Evolutionary conservation across 2,797 vertebrate genomes (phyloP), one percentile per base, ranked within the genome.

Genomic region (Gorsachius magnificus): DNA sequence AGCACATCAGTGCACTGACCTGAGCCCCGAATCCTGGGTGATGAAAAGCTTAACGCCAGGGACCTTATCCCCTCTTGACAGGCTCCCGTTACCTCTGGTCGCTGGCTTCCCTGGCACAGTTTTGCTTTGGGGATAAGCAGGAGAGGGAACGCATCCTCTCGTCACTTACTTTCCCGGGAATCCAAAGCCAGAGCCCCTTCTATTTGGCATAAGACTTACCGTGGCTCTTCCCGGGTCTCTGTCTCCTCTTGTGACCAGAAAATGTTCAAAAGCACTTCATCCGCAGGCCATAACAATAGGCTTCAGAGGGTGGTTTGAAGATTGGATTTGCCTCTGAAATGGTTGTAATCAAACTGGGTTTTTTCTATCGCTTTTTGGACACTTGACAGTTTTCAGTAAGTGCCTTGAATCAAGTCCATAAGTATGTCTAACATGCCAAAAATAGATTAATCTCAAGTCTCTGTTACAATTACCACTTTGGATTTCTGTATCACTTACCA

Each of bases 391-490:
- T 87, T 79, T 80, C 81, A 58, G 69, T 57, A 50, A 21, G 68
- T 80, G 90, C 57, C 68, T 95, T 90, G 91, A 96, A 50, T 20
- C 74, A 13, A 85, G 81, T 82, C 92, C 83, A 66, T 50, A 31
- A 70, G 80, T 31, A 53, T 0, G 3, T 31, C 60, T 70, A 60
- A 89, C 51, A 11, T 92, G 91, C 95, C 90, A 93, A 35, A 82
- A 89, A 60, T 11, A 90, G 88, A 93, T 89, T 79, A 69, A 79
- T 90, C 89, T 94, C n/a, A 9, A 82, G 77, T 26, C 60, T 74
- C 25, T 81, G 26, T 31, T 36, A 38, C 63, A 84, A 91, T 94
- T 84, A 90, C 81, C 53, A n/a, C 88, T 87, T 33, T 53, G 71
- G 83, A 84, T 81, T 93, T 76, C 63, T 82, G 74, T 89, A 48